These are phyloP conservation scores for Cynopterus brachyotis DNA, from an alignment of 2,113 vertebrate species.

Conservation along the genomic window DNA sequence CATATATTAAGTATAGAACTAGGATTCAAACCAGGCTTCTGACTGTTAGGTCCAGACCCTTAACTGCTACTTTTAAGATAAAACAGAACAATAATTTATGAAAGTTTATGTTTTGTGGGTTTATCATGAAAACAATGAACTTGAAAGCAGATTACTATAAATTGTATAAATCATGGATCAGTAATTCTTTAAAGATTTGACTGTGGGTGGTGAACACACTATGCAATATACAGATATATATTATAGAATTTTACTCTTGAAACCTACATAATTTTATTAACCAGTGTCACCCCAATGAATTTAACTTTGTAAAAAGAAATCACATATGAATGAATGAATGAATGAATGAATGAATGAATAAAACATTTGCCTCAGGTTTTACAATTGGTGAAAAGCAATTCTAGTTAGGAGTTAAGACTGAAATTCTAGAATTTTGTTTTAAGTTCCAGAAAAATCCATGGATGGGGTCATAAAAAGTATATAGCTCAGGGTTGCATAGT, in stretches of 20 bases:
- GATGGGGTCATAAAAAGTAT: neutral
- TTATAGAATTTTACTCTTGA: too few relatives aligned
- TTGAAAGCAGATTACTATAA: slow-evolving; percentile 78
- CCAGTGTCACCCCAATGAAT: too few relatives aligned
- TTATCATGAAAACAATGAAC: slow-evolving; percentile 77
- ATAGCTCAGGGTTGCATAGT: neutral
- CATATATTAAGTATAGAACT: neutral
- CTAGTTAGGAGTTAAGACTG: slow-evolving; percentile 51
- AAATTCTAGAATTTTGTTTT: slow-evolving; percentile 3
- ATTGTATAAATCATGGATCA: slow-evolving; percentile 67
- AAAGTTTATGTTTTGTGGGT: slow-evolving; percentile 78
- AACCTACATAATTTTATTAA: too few relatives aligned
- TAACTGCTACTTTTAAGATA: neutral
- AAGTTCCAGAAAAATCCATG: slow-evolving; percentile 25
- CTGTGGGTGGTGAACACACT: too few relatives aligned
- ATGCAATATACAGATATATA: too few relatives aligned
- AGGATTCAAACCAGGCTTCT: slow-evolving; percentile 22
- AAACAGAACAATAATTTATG: neutral
- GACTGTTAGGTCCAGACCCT: neutral
- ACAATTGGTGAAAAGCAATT: slow-evolving; percentile 36
- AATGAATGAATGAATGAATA: too few relatives aligned
- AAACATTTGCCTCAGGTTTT: too few relatives aligned
- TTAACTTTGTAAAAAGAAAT: too few relatives aligned
- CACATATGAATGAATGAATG: too few relatives aligned
- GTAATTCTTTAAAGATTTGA: slow-evolving; percentile 69